These are phyloP conservation scores for Archips crataeganus DNA, from an alignment of 2,888 invertebrate genomes.

Conservation along the genomic window DNA sequence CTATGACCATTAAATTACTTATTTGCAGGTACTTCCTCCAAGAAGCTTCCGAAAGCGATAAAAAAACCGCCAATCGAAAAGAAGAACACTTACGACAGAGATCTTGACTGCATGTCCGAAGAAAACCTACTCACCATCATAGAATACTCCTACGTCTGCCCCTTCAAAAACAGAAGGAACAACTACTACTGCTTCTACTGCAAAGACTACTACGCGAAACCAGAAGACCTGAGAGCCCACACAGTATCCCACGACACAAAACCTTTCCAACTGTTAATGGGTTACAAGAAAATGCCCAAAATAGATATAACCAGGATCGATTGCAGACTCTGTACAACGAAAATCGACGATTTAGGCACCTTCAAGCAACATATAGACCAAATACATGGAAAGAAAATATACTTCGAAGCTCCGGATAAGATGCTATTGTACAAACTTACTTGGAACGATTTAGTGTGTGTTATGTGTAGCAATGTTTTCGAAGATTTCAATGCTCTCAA, in stretches of 20 bases:
- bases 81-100: conserved; percentile 71
- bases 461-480: conserved; percentile 76
- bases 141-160: conserved; percentile 76
- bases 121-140: conserved; percentile 77
- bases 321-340: conserved; percentile 67
- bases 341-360: conserved; percentile 68
- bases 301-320: conserved; percentile 77
- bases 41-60: conserved; percentile 52
- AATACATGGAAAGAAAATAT: conserved; percentile 75
- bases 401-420: conserved; percentile 77
- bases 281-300: conserved; percentile 79
- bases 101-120: conserved; percentile 78
- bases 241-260: conserved; percentile 75
- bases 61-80: conserved; percentile 70
- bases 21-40: conserved; percentile 53
- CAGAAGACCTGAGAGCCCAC: conserved; percentile 76
- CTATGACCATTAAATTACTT: conserved; percentile 2
- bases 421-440: conserved; percentile 72
- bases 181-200: conserved; percentile 82
- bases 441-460: conserved; percentile 77
- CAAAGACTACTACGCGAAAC: conserved; percentile 78
- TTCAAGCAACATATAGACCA: conserved; percentile 76
- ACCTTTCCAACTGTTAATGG: conserved; percentile 76
- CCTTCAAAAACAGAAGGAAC: conserved; percentile 76
- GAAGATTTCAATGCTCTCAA: conserved; percentile 76